Evolutionary conservation across 35 echinoderm and acorn worm genomes (phyloP).

Genomic region (Eucidaris tribuloides): DNA sequence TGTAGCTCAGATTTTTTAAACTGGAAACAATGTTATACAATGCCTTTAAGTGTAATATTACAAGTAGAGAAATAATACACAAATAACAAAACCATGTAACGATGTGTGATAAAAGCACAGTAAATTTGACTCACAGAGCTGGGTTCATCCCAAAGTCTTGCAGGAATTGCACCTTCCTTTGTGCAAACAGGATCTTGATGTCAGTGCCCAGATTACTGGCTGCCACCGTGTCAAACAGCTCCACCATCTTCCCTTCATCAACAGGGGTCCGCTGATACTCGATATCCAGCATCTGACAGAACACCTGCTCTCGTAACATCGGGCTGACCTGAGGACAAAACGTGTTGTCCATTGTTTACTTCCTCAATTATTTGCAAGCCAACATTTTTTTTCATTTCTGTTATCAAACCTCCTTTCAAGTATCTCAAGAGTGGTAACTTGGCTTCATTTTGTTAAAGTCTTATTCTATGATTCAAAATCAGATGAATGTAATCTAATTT

Average conservation of each 20-base stretch:
- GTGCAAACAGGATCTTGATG: slow-evolving; percentile 79
- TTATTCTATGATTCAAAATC: not conserved
- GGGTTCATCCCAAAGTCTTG: slow-evolving; percentile 86
- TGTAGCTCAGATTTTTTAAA: too few species aligned
- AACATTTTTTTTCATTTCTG: not conserved
- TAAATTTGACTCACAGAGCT: slow-evolving; percentile 11
- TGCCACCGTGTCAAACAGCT: slow-evolving; percentile 55
- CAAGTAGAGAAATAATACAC: too few species aligned
- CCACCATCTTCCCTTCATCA: slow-evolving; percentile 50
- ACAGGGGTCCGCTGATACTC: slow-evolving; percentile 70
- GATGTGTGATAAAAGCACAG: too few species aligned
- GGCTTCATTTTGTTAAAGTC: not conserved
- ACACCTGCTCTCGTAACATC: slow-evolving; percentile 45
- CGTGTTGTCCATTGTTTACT: not conserved
- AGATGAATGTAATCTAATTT: too few species aligned
- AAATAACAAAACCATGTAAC: too few species aligned
- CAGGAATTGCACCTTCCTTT: slow-evolving; percentile 66
- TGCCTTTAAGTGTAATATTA: too few species aligned
- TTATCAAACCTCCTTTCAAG: not conserved
- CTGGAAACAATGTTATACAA: too few species aligned
- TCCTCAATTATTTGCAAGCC: not conserved
- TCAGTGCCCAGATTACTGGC: slow-evolving; percentile 18
- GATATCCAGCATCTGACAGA: slow-evolving; percentile 76
- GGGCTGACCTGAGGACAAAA: slow-evolving; percentile 21
- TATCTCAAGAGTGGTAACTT: not conserved